A percentile compares a stretch with the other conserved stretches of the same genome.
Conservation (phyloP, 2,113 vertebrate species). For the Nyctereutes procyonoides region DNA sequence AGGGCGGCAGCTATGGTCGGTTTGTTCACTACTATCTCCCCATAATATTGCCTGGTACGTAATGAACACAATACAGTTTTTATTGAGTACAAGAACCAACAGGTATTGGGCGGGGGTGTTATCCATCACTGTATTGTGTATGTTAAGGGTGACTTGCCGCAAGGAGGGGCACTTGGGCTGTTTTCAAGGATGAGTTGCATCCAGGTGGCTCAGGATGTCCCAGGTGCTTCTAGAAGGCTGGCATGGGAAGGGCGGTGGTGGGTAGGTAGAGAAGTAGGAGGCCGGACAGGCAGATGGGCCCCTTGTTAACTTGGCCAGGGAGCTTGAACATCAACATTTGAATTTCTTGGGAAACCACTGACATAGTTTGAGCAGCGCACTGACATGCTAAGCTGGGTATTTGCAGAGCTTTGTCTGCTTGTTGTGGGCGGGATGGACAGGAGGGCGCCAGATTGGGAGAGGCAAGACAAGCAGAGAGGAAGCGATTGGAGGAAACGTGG, state of each 20-base stretch:
- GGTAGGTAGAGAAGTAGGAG: background rate
- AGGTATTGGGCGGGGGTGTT: background rate
- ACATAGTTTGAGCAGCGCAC: background rate
- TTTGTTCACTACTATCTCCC: background rate
- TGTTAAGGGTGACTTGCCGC: background rate
- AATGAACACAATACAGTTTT: rapidly evolving
- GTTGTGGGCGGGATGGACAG: background rate
- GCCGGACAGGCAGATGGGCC: rapidly evolving
- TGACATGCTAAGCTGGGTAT: background rate
- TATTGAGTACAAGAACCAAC: background rate
- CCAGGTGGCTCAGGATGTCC: background rate
- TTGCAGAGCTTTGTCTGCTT: background rate
- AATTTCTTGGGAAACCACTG: background rate
- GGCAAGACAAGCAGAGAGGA: background rate
- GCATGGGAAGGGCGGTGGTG: background rate
- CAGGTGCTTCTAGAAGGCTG: background rate
- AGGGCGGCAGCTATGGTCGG: background rate
- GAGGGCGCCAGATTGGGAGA: background rate
- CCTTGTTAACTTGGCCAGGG: background rate
- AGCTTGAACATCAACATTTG: background rate
- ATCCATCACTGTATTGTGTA: rapidly evolving
- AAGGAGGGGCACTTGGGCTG: background rate
- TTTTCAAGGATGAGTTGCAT: background rate
- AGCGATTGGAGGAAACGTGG: background rate
- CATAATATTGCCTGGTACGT: background rate